phyloP scores from a whole-genome alignment of 2,888 invertebrate species.

The Arrhopalites spinosus region DNA sequence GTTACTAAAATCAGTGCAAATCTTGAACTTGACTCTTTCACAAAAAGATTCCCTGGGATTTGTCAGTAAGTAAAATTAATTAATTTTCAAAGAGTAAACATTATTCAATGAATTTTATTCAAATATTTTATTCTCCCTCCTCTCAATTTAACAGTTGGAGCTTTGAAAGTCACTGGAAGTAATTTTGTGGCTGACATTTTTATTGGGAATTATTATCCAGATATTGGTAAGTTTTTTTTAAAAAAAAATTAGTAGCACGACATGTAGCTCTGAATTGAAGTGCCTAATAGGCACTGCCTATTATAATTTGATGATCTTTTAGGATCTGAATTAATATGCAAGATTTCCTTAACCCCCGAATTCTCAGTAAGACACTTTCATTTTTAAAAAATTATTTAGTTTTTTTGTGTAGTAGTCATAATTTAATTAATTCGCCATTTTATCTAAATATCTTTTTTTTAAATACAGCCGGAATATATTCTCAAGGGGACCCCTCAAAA shows the following conservation, averaged over 20 bases:
- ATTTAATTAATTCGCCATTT: too few relatives aligned
- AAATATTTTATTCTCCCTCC: too few relatives aligned
- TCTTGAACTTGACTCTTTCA: slow-evolving; percentile 3
- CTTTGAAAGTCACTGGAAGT: slow-evolving; percentile 23
- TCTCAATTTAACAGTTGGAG: too few relatives aligned
- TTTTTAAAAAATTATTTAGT: neutral
- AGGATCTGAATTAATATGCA: slow-evolving; percentile 20
- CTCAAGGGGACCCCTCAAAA: neutral
- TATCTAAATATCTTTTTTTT: neutral
- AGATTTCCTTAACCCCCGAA: slow-evolving; percentile 19
- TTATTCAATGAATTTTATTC: too few relatives aligned
- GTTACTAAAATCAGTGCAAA: slow-evolving; percentile 19
- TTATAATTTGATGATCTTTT: neutral
- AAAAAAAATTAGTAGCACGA: neutral
- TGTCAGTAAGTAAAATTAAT: too few relatives aligned
- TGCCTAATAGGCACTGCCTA: neutral
- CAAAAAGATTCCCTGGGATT: slow-evolving; percentile 29
- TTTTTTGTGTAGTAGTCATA: too few relatives aligned
- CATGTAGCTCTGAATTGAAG: neutral
- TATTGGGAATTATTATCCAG: slow-evolving; percentile 20
- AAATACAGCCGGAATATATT: neutral
- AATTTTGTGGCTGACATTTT: slow-evolving; percentile 21
- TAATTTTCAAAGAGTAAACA: too few relatives aligned
- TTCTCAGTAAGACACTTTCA: slow-evolving; percentile 1
- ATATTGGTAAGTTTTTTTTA: slow-evolving; percentile 8